Evolutionary conservation across 2,888 invertebrate genomes (phyloP).

Genomic region (Lymantria monacha): DNA sequence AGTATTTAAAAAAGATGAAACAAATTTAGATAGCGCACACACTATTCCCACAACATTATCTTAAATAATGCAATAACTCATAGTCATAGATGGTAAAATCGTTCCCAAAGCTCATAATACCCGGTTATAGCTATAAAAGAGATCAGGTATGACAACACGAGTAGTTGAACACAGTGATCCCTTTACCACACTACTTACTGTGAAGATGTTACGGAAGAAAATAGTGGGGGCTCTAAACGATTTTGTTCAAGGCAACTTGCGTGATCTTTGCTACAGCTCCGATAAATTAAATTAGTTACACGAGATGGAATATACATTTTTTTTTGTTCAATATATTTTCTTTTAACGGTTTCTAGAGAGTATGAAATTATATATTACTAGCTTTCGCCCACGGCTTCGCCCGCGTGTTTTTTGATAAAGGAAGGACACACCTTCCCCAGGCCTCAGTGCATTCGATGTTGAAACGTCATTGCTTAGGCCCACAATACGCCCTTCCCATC

Average conservation of each 20-base stretch:
- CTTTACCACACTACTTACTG: slow-evolving; percentile 8
- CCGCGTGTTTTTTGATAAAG: no score
- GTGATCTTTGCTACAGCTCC: not conserved
- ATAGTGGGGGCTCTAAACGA: slow-evolving; percentile 4
- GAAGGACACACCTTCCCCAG: no score
- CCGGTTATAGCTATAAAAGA: slow-evolving; percentile 28
- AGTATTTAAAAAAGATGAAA: not conserved
- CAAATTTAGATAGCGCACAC: not conserved
- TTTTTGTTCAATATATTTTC: no score
- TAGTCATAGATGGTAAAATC: slow-evolving; percentile 20
- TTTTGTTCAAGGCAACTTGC: not conserved
- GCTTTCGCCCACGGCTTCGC: no score
- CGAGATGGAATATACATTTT: no score
- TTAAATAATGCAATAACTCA: slow-evolving; percentile 9
- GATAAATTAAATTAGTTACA: no score
- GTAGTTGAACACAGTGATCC: slow-evolving; percentile 27
- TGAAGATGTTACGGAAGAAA: not conserved
- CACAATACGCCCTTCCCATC: no score
- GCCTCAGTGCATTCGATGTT: no score
- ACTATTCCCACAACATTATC: not conserved
- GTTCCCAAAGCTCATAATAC: slow-evolving; percentile 21
- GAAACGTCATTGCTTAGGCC: no score
- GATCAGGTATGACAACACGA: slow-evolving; percentile 30
- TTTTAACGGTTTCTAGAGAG: no score
- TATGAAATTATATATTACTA: no score